Evolutionary conservation across 2,888 invertebrate genomes (phyloP), one percentile per base, ranked within the genome.

Genomic region (Matsumyia berberina): DNA sequence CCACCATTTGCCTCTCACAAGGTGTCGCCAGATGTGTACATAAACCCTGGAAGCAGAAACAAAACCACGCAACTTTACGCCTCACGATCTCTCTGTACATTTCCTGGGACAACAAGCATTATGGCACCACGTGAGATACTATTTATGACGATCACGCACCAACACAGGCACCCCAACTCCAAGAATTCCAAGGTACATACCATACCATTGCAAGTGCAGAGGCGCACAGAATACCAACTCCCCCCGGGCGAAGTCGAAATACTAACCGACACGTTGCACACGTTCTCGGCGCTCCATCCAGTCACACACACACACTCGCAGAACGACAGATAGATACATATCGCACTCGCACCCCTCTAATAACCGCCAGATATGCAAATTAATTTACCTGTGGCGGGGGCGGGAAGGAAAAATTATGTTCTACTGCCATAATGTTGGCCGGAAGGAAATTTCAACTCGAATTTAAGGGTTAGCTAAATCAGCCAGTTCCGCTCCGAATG

Each of bases 401-500:
- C 9, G 39, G 67, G 49, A 67, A 70, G 55, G 33, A 69, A 74
- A 78, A 86, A 82, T 86, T 81, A 86, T 81, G 81, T 79, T 62
- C 62, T 58, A 37, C 60, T 86, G 86, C 85, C 86, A 86, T 86
- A 86, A 87, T 76, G 86, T 77, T 67, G 73, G 73, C 87, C 85
- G 85, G 85, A 85, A 85, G 85, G 85, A 85, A 85, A 66, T 85
- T 85, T 85, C 85, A 76, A 70, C 79, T 85, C 69, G 58, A 85
- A 85, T 85, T 85, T 85, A 85, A 85, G 85, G 85, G 85, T 85
- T 76, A 80, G 74, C 85, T 85, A 85, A 85, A 85, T 85, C 85
- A 85, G 80, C 49, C 70, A 76, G 76, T 85, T 85, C 85, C 80
- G 85, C 66, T 76, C 35, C 53, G 80, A 69, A 64, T 80, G 62